These are phyloP conservation scores for Speoplatyrhinus poulsoni DNA, from an alignment of 2,113 vertebrate genomes.

Conservation along the genomic window DNA sequence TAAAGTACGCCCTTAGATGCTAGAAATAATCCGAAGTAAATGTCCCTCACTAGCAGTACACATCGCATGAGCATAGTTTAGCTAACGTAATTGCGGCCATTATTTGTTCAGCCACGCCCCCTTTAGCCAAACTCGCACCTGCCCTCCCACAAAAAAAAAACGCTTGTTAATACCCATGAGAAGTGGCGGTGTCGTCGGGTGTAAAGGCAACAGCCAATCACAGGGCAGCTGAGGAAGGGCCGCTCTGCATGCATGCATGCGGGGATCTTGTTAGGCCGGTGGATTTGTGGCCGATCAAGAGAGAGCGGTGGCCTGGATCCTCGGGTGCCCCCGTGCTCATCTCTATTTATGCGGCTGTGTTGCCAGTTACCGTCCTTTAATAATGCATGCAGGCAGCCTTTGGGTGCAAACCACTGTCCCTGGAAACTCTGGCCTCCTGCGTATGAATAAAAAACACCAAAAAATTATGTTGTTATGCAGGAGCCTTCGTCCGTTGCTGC, in stretches of 20 bases:
- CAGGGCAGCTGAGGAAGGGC: slow-evolving; percentile 9
- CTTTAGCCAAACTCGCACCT: slow-evolving; percentile 18
- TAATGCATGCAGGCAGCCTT: slow-evolving; percentile 74
- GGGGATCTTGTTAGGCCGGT: slow-evolving; percentile 55
- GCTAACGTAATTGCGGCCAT: neutral
- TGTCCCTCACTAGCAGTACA: neutral
- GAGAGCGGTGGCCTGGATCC: slow-evolving; percentile 55
- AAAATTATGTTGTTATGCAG: slow-evolving; percentile 65
- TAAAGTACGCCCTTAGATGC: too few relatives aligned
- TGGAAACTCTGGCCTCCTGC: slow-evolving; percentile 51
- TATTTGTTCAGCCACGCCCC: neutral
- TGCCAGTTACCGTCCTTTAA: slow-evolving; percentile 75
- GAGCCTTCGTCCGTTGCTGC: slow-evolving; percentile 35
- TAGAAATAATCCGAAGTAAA: too few relatives aligned
- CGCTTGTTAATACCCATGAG: slow-evolving; percentile 19
- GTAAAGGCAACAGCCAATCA: slow-evolving; percentile 18
- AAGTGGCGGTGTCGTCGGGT: slow-evolving; percentile 14
- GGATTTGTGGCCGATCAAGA: slow-evolving; percentile 66
- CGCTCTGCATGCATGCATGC: slow-evolving; percentile 32
- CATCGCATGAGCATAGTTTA: neutral
- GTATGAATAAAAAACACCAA: slow-evolving; percentile 33
- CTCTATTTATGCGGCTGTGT: slow-evolving; percentile 73
- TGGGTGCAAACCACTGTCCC: slow-evolving; percentile 69
- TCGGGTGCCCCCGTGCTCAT: slow-evolving; percentile 65
- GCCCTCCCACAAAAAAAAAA: slow-evolving; percentile 10